These are phyloP conservation scores for Choristoneura fumiferana DNA, from an alignment of 1,140 invertebrate genomes.

Conservation along the genomic window DNA sequence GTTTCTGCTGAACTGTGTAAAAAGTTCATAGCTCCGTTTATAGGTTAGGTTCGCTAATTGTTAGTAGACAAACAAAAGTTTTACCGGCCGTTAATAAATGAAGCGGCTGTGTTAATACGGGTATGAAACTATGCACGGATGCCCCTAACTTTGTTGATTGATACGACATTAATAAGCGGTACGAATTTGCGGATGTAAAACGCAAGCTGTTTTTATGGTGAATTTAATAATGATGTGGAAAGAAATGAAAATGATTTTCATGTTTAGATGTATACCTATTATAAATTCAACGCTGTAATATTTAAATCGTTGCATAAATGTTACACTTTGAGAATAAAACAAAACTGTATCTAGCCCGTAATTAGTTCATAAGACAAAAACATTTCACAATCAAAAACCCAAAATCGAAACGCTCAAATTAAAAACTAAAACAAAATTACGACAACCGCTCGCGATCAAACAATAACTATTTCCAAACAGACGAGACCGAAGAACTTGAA, in stretches of 20 bases:
- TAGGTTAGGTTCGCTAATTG: neutral
- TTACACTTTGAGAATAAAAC: neutral
- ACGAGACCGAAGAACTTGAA: constrained; percentile 40
- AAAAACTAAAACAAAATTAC: constrained; percentile 50
- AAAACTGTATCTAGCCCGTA: neutral
- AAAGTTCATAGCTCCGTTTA: constrained; percentile 1
- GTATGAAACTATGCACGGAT: neutral
- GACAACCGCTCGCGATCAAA: constrained; percentile 56
- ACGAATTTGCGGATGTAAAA: neutral
- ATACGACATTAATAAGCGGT: neutral
- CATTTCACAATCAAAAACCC: constrained; percentile 28
- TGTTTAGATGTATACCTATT: neutral
- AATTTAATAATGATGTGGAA: neutral
- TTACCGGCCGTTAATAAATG: neutral
- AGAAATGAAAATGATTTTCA: neutral
- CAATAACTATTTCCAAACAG: constrained; percentile 46
- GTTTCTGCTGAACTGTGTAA: neutral
- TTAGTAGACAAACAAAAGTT: neutral
- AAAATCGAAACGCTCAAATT: constrained; percentile 19
- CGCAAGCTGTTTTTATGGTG: neutral
- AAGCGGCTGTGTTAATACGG: too few species aligned
- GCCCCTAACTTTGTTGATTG: neutral
- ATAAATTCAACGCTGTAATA: neutral
- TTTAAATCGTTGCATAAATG: neutral
- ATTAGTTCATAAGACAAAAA: constrained; percentile 12